phyloP scores from a whole-genome alignment of 2,113 vertebrate species.

The Zosterops japonicus region DNA sequence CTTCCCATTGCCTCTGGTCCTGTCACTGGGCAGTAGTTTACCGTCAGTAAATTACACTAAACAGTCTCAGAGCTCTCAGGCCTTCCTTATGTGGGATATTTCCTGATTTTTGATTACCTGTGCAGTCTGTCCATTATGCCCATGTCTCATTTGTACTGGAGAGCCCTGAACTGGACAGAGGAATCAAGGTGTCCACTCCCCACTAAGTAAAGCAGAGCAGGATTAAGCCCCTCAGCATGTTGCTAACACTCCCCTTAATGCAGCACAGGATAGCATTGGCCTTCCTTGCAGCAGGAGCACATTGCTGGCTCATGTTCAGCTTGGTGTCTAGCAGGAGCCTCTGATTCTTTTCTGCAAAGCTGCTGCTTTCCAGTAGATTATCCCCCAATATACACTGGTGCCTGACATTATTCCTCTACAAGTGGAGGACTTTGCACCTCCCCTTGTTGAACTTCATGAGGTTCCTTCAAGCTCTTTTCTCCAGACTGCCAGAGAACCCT shows the following conservation, averaged over 20 bases:
- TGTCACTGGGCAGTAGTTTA: neutral
- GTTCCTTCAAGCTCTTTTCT: neutral
- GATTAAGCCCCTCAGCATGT: neutral
- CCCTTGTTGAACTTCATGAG: rapidly evolving
- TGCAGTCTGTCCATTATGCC: neutral
- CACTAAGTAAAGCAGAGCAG: neutral
- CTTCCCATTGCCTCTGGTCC: neutral
- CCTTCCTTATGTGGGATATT: neutral
- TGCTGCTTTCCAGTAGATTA: neutral
- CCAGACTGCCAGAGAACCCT: neutral
- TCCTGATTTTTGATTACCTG: neutral
- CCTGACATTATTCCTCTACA: neutral
- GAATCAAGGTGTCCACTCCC: neutral
- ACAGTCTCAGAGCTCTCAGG: neutral
- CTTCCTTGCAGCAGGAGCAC: neutral
- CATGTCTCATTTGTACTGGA: neutral
- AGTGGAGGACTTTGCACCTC: neutral
- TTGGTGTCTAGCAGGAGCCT: neutral
- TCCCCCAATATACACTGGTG: rapidly evolving
- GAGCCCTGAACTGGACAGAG: neutral
- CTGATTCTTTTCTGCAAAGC: neutral
- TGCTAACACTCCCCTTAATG: neutral
- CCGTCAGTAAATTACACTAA: neutral
- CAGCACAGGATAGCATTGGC: neutral
- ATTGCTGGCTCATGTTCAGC: neutral